A percentile compares a stretch with the other conserved stretches of the same genome.
Conservation (phyloP, 1,140 invertebrate genomes). For the Drosophila rufa region DNA sequence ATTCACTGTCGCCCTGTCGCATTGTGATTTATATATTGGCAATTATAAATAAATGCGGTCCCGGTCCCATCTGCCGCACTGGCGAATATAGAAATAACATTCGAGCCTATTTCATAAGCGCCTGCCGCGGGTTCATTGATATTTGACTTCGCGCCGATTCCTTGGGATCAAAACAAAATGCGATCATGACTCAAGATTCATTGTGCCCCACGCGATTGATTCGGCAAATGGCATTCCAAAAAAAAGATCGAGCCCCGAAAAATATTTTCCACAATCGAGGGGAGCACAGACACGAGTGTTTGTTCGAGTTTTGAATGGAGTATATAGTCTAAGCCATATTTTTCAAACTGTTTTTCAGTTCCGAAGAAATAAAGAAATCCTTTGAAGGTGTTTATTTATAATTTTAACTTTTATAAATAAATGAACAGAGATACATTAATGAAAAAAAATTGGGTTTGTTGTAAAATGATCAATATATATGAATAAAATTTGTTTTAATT, state of each 20-base stretch:
- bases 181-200: slow-evolving; percentile 31
- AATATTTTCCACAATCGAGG: slow-evolving; percentile 5
- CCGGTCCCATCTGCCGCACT: background rate
- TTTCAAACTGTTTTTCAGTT: background rate
- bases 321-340: background rate
- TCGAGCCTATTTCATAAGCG: slow-evolving; percentile 78
- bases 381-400: too few species aligned
- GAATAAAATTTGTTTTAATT: too few species aligned
- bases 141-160: slow-evolving; percentile 57
- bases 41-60: slow-evolving; percentile 8
- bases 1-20: slow-evolving; percentile 31
- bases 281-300: background rate
- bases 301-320: background rate
- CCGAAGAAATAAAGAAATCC: too few species aligned
- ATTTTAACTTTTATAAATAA: too few species aligned
- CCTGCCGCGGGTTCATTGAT: slow-evolving; percentile 73
- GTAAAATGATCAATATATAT: too few species aligned
- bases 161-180: slow-evolving; percentile 41
- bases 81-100: slow-evolving; percentile 43
- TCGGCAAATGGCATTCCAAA: slow-evolving; percentile 1
- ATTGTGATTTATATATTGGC: slow-evolving; percentile 35
- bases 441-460: too few species aligned
- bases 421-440: too few species aligned
- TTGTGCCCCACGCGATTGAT: slow-evolving; percentile 33
- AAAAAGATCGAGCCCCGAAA: slow-evolving; percentile 11